Conservation (phyloP, 2,797 vertebrate species). For the Myoxocephalus aenaeus region DNA sequence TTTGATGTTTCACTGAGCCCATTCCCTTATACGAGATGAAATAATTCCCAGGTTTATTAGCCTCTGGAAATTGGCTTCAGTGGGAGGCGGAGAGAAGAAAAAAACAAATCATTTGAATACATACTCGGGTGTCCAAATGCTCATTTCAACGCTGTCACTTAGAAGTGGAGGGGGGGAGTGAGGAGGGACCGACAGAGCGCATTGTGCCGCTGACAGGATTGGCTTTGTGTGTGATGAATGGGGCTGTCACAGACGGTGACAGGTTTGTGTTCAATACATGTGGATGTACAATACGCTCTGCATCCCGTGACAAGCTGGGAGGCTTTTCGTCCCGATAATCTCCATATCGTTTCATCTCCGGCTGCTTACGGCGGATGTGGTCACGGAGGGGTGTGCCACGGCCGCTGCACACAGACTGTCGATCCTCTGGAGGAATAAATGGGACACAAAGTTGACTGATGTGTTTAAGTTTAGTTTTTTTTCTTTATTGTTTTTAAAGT, state of each 20-base stretch:
- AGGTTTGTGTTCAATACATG: slow-evolving; percentile 88
- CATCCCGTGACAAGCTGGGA: slow-evolving; percentile 84
- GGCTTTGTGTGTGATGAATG: slow-evolving; percentile 89
- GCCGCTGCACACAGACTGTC: slow-evolving; percentile 63
- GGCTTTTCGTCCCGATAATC: slow-evolving; percentile 84
- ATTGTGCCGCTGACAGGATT: slow-evolving; percentile 84
- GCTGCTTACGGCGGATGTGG: slow-evolving; percentile 77
- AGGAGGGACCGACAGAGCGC: slow-evolving; percentile 63
- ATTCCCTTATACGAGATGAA: slow-evolving; percentile 47
- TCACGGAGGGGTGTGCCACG: slow-evolving; percentile 74
- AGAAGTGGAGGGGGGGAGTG: slow-evolving; percentile 62
- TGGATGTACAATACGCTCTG: slow-evolving; percentile 86
- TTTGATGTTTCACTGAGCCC: slow-evolving; percentile 31
- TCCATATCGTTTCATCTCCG: slow-evolving; percentile 83
- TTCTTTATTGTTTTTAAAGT: slow-evolving; percentile 42
- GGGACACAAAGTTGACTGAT: slow-evolving; percentile 66
- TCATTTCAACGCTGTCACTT: slow-evolving; percentile 86
- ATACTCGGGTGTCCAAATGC: slow-evolving; percentile 78
- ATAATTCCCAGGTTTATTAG: slow-evolving; percentile 80
- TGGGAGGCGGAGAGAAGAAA: slow-evolving; percentile 73
- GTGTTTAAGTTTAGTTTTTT: slow-evolving; percentile 36
- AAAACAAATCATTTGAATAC: slow-evolving; percentile 83
- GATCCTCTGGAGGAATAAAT: slow-evolving; percentile 50
- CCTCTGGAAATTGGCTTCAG: slow-evolving; percentile 81
- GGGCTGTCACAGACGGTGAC: slow-evolving; percentile 85